phyloP scores from a whole-genome alignment of 2,888 invertebrate species.

The Drosophila recens region DNA sequence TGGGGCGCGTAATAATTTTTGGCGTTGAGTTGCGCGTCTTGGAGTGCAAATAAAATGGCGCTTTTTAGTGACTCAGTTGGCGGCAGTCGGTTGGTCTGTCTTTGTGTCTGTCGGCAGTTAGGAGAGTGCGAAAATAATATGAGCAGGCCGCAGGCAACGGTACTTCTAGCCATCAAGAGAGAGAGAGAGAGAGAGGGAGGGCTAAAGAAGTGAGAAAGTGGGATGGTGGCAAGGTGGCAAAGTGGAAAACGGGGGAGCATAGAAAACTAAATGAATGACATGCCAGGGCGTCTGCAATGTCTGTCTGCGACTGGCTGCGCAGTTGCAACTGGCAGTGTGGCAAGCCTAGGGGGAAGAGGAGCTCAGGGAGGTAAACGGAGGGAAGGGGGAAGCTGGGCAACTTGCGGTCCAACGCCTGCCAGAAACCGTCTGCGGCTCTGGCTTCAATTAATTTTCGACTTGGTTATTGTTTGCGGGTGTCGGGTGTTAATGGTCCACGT shows the following conservation, averaged over 20 bases:
- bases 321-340: slow-evolving; percentile 5
- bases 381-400: slow-evolving; percentile 22
- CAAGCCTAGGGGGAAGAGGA: background rate
- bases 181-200: background rate
- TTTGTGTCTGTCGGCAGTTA: background rate
- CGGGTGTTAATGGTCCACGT: slow-evolving; percentile 67
- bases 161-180: slow-evolving; percentile 19
- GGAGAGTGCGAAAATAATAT: slow-evolving; percentile 68
- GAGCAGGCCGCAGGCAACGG: slow-evolving; percentile 57
- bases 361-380: background rate
- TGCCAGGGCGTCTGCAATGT: slow-evolving; percentile 65
- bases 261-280: slow-evolving; percentile 69
- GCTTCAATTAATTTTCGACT: slow-evolving; percentile 82
- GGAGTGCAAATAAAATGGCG: slow-evolving; percentile 74
- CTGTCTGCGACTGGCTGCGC: slow-evolving; percentile 44
- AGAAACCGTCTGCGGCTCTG: slow-evolving; percentile 70
- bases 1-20: slow-evolving; percentile 70
- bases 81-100: slow-evolving; percentile 35
- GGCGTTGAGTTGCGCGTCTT: slow-evolving; percentile 68
- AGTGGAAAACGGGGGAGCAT: slow-evolving; percentile 26
- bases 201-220: slow-evolving; percentile 1
- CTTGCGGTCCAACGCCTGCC: slow-evolving; percentile 60
- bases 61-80: slow-evolving; percentile 77
- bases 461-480: slow-evolving; percentile 72
- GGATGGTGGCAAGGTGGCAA: too few species aligned